phyloP scores from a whole-genome alignment of 2,113 vertebrate genomes.

The Lethenteron camtschaticum region DNA sequence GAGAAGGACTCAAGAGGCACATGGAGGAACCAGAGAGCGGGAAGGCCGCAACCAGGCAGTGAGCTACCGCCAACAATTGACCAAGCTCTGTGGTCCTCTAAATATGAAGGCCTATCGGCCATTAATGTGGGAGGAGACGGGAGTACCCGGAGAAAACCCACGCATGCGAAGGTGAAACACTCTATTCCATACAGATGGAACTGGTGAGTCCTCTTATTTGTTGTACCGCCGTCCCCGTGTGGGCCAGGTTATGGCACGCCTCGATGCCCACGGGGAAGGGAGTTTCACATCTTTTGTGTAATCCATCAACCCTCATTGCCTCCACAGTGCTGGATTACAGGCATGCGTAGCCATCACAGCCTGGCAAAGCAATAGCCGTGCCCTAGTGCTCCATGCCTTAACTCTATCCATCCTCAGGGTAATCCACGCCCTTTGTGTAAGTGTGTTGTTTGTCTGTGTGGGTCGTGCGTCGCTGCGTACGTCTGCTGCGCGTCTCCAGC shows the following conservation, averaged over 20 bases:
- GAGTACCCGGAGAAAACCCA: background rate
- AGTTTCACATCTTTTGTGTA: too few relatives aligned
- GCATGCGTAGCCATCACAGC: too few relatives aligned
- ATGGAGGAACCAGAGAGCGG: background rate
- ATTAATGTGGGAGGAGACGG: background rate
- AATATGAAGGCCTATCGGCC: background rate
- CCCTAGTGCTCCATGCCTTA: conserved; percentile 14
- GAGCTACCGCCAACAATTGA: background rate
- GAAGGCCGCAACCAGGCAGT: background rate
- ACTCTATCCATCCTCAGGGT: conserved; percentile 9
- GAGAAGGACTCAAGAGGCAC: background rate
- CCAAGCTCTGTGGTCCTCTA: background rate
- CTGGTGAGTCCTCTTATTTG: too few relatives aligned
- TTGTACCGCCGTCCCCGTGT: too few relatives aligned
- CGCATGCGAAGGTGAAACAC: background rate
- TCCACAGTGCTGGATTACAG: too few relatives aligned
- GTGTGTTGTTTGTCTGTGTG: background rate
- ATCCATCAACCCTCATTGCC: too few relatives aligned
- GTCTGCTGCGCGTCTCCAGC: conserved; percentile 25
- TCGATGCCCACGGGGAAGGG: too few relatives aligned
- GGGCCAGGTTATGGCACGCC: too few relatives aligned
- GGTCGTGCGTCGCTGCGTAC: conserved; percentile 7
- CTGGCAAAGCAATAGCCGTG: conserved; percentile 13
- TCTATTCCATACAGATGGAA: background rate
- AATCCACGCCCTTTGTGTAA: background rate